These are phyloP conservation scores for Sinotaia quadrata DNA, from an alignment of 2,888 invertebrate genomes.

Conservation along the genomic window DNA sequence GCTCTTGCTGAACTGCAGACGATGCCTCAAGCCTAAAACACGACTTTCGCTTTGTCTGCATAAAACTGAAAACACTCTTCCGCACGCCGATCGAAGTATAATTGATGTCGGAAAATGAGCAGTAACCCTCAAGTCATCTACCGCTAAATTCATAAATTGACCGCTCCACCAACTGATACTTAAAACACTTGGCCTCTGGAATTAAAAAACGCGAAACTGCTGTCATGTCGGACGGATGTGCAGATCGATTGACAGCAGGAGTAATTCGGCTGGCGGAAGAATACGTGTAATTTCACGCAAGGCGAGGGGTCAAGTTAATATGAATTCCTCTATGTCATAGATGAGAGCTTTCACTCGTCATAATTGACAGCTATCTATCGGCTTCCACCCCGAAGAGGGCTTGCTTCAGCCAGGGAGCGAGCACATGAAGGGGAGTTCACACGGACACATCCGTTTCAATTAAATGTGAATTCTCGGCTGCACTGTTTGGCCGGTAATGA, in stretches of 20 bases:
- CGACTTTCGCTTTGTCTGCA: background rate
- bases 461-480: background rate
- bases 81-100: slow-evolving; percentile 20
- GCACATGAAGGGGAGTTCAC: background rate
- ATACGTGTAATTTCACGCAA: slow-evolving; percentile 32
- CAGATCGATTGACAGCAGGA: slow-evolving; percentile 14
- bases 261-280: slow-evolving; percentile 23
- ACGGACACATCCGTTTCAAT: slow-evolving; percentile 23
- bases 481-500: slow-evolving; percentile 12
- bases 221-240: slow-evolving; percentile 6
- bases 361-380: slow-evolving; percentile 25
- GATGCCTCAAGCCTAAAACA: too few species aligned
- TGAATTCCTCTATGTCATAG: slow-evolving; percentile 21
- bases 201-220: slow-evolving; percentile 20
- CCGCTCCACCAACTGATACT: slow-evolving; percentile 24
- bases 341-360: slow-evolving; percentile 23
- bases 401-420: background rate
- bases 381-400: background rate
- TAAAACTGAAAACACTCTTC: background rate
- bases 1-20: too few species aligned
- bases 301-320: slow-evolving; percentile 31
- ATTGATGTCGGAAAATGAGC: slow-evolving; percentile 31
- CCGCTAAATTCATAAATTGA: slow-evolving; percentile 29
- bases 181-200: slow-evolving; percentile 16
- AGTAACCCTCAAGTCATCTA: slow-evolving; percentile 18